Evolutionary conservation across 2,797 vertebrate genomes (phyloP).

Genomic region (Etheostoma perlongum): DNA sequence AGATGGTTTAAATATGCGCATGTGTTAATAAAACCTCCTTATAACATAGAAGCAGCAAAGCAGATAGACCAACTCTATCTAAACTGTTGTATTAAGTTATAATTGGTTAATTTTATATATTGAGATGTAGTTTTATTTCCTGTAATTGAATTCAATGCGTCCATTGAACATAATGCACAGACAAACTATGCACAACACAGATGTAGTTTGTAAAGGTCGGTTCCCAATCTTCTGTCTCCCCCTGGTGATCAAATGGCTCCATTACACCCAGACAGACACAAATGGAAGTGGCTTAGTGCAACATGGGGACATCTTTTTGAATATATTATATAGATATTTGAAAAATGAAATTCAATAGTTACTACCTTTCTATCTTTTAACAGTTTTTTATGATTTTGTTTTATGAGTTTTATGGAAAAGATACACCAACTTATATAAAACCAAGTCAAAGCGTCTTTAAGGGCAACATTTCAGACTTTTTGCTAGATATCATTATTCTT

Average conservation of each 20-base stretch:
- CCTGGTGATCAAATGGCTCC: conserved; percentile 59
- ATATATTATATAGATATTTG: neutral
- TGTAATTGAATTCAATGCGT: neutral
- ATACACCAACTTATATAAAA: neutral
- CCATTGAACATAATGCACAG: conserved; percentile 3
- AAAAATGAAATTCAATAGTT: neutral
- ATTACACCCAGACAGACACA: conserved; percentile 39
- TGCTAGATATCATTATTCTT: neutral
- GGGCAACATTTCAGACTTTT: neutral
- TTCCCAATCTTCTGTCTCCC: conserved; percentile 64
- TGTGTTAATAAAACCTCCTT: conserved; percentile 10
- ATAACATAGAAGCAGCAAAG: neutral
- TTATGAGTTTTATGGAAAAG: no score
- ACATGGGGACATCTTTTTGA: neutral
- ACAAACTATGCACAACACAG: neutral
- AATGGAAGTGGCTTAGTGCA: neutral
- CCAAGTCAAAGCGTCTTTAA: neutral
- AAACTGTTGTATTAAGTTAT: neutral
- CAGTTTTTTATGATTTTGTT: neutral
- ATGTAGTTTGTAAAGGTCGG: neutral
- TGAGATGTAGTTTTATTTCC: neutral
- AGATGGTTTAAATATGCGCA: conserved; percentile 30
- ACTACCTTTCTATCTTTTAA: neutral
- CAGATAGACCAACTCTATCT: neutral
- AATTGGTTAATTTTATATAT: neutral